Percentiles rank a stretch among this genome's conserved stretches.
phyloP scores from a whole-genome alignment of 1,140 invertebrate species.

The Steinernema feltiae region DNA sequence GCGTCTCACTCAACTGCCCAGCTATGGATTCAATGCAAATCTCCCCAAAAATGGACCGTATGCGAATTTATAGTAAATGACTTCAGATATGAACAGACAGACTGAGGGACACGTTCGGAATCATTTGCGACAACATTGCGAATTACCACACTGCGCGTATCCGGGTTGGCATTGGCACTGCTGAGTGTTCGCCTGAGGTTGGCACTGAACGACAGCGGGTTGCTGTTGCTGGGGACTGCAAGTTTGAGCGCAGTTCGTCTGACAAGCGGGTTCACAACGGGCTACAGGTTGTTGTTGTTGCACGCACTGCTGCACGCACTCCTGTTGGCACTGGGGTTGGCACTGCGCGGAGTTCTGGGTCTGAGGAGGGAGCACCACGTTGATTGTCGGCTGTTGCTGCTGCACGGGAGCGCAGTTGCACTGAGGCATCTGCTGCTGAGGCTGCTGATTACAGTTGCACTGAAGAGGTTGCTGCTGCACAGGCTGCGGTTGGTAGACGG shows the following conservation, averaged over 20 bases:
- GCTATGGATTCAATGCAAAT: background rate
- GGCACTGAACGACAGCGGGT: background rate
- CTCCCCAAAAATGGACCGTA: slow-evolving; percentile 1
- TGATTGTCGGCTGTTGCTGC: background rate
- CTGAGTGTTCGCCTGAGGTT: background rate
- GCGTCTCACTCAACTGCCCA: background rate
- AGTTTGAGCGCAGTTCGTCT: background rate
- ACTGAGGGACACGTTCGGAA: background rate
- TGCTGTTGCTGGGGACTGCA: background rate
- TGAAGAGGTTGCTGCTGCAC: background rate
- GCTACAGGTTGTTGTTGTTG: background rate
- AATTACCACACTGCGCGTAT: background rate
- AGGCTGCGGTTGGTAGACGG: no score
- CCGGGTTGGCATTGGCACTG: background rate
- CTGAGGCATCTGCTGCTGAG: slow-evolving; percentile 1
- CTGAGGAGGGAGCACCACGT: background rate
- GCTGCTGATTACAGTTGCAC: slow-evolving; percentile 5
- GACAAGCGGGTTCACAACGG: background rate
- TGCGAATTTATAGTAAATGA: background rate
- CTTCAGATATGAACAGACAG: background rate
- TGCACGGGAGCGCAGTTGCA: background rate
- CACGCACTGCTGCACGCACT: background rate
- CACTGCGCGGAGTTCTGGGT: background rate
- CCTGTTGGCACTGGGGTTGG: background rate
- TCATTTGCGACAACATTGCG: background rate